Evolutionary conservation across 2,113 vertebrate genomes (phyloP).

Genomic region (Alethe castanea): DNA sequence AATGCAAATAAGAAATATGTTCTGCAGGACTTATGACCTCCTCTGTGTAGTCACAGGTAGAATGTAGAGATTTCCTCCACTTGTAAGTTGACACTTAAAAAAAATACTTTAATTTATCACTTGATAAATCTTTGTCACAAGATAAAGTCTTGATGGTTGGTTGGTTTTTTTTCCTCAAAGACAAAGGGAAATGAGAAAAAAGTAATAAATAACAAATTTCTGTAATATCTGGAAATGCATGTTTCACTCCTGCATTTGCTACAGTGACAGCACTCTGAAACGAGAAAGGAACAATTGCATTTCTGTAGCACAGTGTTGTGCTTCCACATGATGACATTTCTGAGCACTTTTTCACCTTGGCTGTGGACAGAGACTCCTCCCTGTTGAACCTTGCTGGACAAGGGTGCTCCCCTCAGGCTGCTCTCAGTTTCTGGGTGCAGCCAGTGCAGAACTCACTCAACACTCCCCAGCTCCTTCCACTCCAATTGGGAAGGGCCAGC

Average conservation of each 20-base stretch:
- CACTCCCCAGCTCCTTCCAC: background rate
- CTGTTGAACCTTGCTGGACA: background rate
- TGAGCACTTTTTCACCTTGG: background rate
- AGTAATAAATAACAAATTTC: background rate
- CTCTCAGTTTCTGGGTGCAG: background rate
- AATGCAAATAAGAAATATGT: slow-evolving; percentile 30
- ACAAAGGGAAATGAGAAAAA: background rate
- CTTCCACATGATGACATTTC: background rate
- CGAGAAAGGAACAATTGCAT: background rate
- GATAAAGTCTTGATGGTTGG: background rate
- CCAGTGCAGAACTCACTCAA: background rate
- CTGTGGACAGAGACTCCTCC: background rate
- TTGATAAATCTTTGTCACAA: background rate
- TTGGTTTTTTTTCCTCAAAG: background rate
- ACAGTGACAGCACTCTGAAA: background rate
- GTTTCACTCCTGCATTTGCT: background rate
- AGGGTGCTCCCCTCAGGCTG: background rate
- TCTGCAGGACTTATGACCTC: background rate
- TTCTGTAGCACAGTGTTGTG: accelerated
- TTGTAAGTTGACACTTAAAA: background rate
- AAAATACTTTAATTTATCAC: background rate
- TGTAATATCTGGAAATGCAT: background rate
- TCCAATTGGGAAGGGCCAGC: background rate
- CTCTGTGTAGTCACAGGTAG: background rate
- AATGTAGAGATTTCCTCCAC: background rate